Base-by-base conservation (phyloP, 1,140 invertebrate species). In the Eueides isabella region DNA sequence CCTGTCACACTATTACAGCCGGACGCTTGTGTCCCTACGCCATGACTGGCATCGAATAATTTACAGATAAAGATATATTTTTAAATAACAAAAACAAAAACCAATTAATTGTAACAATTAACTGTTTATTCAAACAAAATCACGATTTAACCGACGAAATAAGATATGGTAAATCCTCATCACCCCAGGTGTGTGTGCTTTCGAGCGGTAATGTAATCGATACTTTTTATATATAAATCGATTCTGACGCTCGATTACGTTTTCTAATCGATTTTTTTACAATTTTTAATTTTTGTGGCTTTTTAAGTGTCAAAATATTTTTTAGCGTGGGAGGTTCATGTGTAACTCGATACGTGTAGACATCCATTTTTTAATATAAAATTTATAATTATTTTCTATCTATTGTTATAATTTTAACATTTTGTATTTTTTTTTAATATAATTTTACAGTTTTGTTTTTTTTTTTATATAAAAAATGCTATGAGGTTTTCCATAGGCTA, bases 201-300 rank as follows among this genome's bases (percentile, higher is more conserved):
- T 69, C n/a, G 48, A 69, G 44, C 55, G 30, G 55, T 16, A 30
- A 29, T 61, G 67, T 69, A 69, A 69, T 61, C 48, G 67, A 69
- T 69, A 69, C 67, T 69, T 69, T 69, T 14, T 69, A 31, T 33
- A 35, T 55, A 55, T 55, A 55, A 55, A 69, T 33, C 48, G 67
- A 69, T 69, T 69, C 41, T 55, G 35, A 61, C 67, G 48, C 44
- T n/a, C 67, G 67, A 69, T 69, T 69, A 69, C 31, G 23, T 69
- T 69, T 69, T 61, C 29, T 48, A 69, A 69, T 61, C 44, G 48
- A 69, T 33, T 33, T 61, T 68, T 69, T 69, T 33, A 6, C 23
- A 61, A 35, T 61, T 61, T 69, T 69, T 69, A 69, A 69, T 61
- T 55, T 55, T 67, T 67, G 66, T 55, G 28, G 48, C 41, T 61